Percentiles rank a stretch among this genome's conserved stretches.
Evolutionary conservation across 1,140 invertebrate species (phyloP).

Genomic region (Leptopilina boulardi): DNA sequence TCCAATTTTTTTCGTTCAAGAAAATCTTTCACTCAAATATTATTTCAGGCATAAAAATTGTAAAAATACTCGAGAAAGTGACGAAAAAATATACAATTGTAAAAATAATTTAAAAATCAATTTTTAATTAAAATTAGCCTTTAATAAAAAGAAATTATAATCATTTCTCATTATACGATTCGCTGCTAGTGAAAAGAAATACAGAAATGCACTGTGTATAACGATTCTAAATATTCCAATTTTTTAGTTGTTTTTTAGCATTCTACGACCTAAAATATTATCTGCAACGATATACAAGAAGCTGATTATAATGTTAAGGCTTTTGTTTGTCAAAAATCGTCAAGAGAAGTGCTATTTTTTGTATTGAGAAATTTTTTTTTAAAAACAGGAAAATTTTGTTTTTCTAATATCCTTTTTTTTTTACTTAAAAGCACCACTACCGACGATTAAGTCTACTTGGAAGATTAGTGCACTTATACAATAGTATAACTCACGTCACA

Average conservation of each 20-base stretch:
- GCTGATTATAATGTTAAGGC: conserved; percentile 47
- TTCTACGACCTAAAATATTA: conserved; percentile 41
- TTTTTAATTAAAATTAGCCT: neutral
- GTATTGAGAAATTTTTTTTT: neutral
- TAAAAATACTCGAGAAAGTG: neutral
- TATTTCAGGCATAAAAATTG: neutral
- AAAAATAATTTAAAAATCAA: neutral
- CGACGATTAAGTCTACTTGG: conserved; percentile 42
- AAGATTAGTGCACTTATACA: conserved; percentile 56
- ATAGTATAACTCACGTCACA: conserved; percentile 42
- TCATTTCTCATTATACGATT: conserved; percentile 14
- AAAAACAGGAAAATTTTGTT: conserved; percentile 40
- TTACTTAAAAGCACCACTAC: conserved; percentile 48
- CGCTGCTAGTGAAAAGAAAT: neutral
- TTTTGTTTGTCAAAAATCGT: conserved; percentile 34
- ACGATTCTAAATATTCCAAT: conserved; percentile 39
- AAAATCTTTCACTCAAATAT: no score
- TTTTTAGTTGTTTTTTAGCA: conserved; percentile 46
- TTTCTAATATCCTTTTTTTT: conserved; percentile 48
- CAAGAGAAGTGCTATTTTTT: conserved; percentile 8
- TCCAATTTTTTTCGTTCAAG: no score
- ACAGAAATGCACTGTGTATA: conserved; percentile 57
- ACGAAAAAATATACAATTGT: no score
- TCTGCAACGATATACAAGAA: conserved; percentile 53
- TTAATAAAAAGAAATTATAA: neutral